Percentiles rank a stretch among this genome's conserved stretches.
phyloP scores from a whole-genome alignment of 2,797 vertebrate genomes.

The Gymnoscopelus braueri region DNA sequence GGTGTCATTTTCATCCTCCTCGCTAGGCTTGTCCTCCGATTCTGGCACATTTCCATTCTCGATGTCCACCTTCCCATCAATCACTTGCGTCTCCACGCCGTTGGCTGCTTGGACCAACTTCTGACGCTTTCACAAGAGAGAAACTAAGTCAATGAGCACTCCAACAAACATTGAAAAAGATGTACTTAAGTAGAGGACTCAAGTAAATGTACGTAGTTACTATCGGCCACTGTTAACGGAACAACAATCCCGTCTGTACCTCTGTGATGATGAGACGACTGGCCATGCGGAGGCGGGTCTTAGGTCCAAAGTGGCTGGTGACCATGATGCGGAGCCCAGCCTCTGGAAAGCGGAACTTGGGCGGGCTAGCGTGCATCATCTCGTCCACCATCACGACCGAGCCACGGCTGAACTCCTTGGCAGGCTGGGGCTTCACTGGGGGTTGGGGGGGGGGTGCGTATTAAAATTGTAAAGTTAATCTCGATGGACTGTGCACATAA shows the following conservation, averaged over 20 bases:
- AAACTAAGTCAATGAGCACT: constrained; percentile 70
- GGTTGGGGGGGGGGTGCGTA: neutral
- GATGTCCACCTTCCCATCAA: constrained; percentile 89
- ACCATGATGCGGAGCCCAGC: constrained; percentile 96
- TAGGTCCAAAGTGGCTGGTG: constrained; percentile 96
- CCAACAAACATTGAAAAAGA: neutral
- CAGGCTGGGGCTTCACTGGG: constrained; percentile 85
- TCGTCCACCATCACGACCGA: constrained; percentile 98
- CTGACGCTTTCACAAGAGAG: constrained; percentile 84
- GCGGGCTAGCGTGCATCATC: constrained; percentile 92
- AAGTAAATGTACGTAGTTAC: too few species aligned
- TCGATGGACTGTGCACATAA: neutral
- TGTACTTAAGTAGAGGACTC: too few species aligned
- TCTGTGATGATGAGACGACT: constrained; percentile 98
- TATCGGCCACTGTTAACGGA: neutral
- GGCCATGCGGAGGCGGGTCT: constrained; percentile 96
- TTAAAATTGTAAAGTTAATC: neutral
- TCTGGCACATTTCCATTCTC: constrained; percentile 92
- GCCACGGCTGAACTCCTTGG: constrained; percentile 84
- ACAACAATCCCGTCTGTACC: constrained; percentile 74
- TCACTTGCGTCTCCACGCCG: constrained; percentile 85
- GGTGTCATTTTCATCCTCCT: constrained; percentile 81
- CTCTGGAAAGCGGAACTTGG: constrained; percentile 94
- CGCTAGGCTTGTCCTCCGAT: constrained; percentile 81
- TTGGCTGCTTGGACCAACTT: constrained; percentile 92